These are phyloP conservation scores for Tetraneura akinire DNA, from an alignment of 1,140 invertebrate genomes.

Conservation along the genomic window DNA sequence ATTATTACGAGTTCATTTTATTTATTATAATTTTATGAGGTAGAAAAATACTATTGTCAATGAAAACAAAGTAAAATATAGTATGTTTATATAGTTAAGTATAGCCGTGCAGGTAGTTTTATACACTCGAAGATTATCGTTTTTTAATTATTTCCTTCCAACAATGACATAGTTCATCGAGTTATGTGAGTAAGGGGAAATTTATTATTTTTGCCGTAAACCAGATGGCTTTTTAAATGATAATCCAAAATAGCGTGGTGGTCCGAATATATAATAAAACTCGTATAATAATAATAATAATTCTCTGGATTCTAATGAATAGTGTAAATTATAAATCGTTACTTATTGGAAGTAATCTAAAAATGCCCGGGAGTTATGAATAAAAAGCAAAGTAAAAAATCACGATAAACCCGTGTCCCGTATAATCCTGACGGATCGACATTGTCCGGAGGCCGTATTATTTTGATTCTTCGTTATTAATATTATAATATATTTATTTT, in stretches of 20 bases:
- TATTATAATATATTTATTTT: no score
- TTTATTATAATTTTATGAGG: no score
- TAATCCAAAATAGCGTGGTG: not conserved
- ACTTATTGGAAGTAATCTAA: constrained; percentile 14
- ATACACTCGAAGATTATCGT: no score
- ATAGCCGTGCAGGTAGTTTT: no score
- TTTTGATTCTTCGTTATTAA: not conserved
- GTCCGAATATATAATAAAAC: not conserved
- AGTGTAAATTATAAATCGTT: constrained; percentile 23
- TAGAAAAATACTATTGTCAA: no score
- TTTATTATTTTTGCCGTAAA: not conserved
- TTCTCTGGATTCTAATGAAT: not conserved
- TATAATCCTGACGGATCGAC: constrained; percentile 25
- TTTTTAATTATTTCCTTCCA: not conserved
- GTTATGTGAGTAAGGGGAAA: no score
- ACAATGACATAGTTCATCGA: no score
- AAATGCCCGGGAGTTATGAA: not conserved
- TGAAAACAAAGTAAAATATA: no score
- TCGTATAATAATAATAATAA: not conserved
- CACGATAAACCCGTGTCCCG: not conserved
- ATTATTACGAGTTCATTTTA: no score
- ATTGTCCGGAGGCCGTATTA: not conserved
- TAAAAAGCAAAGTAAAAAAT: not conserved
- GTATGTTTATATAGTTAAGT: no score
- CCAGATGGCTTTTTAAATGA: not conserved